Evolutionary conservation across 2,888 invertebrate species (phyloP), one percentile per base, ranked within the genome.

Genomic region (Antheraea yamamai): DNA sequence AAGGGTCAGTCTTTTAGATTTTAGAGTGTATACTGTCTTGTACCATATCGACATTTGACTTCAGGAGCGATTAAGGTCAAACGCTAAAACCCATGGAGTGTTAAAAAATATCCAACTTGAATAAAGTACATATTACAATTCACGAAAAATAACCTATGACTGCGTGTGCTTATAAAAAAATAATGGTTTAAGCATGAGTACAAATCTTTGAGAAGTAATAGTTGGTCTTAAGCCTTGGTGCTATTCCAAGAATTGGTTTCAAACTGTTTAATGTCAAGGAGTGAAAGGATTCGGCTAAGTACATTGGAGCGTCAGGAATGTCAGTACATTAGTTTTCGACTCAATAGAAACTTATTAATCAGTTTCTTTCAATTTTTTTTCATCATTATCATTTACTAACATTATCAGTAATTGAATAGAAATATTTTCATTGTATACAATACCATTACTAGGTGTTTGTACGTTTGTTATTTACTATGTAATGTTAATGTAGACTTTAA

Each of bases 271-370:
- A 88, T 88, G 88, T 87, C 89, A 84, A 79, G 80, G 78, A 88
- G 91, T 91, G 91, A 91, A 91, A 89, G 91, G 91, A 87, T 84
- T 84, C 79, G 82, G 79, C 78, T 75, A 76, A 70, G 76, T 76
- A 76, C 74, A 70, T 76, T 74, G 77, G 77, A 80, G 80, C 79
- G 82, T 72, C 75, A 81, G 87, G 89, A 90, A 90, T 91, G 89
- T 89, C 39, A n/a, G 64, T 66, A 14, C 30, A 30, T 64, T 30
- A 26, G 12, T 66, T 66, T 66, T 61, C n/a, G 12, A 61, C n/a
- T 23, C 10, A 10, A 61, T 61, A 61, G 12, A 23, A 23, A 23
- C 61, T 1, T 61, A 61, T 10, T 52, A 52, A 18, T 16, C 18
- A 52, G 52, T 52, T 47, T 47, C 12, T 47, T 47, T 47, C 47